Evolutionary conservation across 37 sponge, comb jelly and placozoan genomes (phyloP), one percentile per base, ranked within the genome.

Genomic region (Chondrilla cf. caribensis): DNA sequence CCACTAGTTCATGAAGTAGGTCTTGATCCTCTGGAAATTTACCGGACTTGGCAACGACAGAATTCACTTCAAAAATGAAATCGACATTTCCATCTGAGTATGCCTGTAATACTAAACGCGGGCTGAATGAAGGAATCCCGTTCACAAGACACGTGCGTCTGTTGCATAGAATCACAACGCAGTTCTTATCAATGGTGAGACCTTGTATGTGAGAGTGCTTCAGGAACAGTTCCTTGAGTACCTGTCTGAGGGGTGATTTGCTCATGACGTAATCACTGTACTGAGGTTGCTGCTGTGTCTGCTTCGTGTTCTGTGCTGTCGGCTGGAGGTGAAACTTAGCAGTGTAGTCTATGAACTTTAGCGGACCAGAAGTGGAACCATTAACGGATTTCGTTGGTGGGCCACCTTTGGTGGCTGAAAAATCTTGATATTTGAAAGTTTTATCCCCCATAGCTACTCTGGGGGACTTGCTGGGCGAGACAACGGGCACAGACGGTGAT

Each of bases 121-220:
- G 76, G 25, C 43, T 39, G 25, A 73, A 73, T 1, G 31, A 37
- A 37, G 76, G 76, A 2, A 73, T 73, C 22, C 44, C 44, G 44
- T 73, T 73, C 9, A 39, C 21, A 4, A 42, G 76, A 21, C 24
- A n/a, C 2, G 76, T 73, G 7, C 41, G 41, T 42, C 42, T 22
- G 25, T 42, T 73, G 76, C 76, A 73, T n/a, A 73, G 44, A 25
- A 39, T 42, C 41, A 73, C 76, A 1, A 73, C 7, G 25, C 24
- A 36, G 76, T 73, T 37, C 41, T 73, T 73, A n/a, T 73, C 76
- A 40, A 73, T 73, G 76, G 38, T 73, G 76, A 73, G 76, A 3
- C 41, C 41, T 40, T 73, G 76, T 3, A 73, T n/a, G 43, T 73
- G 76, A 37, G 41, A 24, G 43, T 73, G 41, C 44, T 39, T 38